Evolutionary conservation across 2,797 vertebrate species (phyloP).

Genomic region (Moxostoma hubbsi): DNA sequence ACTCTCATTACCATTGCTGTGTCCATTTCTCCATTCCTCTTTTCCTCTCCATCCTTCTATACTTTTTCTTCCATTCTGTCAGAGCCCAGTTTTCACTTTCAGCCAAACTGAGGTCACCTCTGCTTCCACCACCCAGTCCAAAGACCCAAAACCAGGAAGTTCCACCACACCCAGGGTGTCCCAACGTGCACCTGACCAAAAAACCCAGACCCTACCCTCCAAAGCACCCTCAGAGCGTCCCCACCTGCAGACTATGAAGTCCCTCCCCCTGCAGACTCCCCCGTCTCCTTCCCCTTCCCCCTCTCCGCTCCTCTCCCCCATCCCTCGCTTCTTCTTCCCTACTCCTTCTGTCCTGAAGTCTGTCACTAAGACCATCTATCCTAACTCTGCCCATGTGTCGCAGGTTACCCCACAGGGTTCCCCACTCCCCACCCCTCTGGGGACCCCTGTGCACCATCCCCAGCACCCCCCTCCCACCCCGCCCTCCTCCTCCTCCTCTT

Average conservation of each 20-base stretch:
- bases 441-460: constrained; percentile 88
- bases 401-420: constrained; percentile 89
- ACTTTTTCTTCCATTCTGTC: constrained; percentile 73
- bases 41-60: constrained; percentile 62
- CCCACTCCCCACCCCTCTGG: constrained; percentile 87
- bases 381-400: constrained; percentile 82
- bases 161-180: constrained; percentile 67
- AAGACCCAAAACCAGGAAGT: constrained; percentile 78
- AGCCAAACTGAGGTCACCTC: constrained; percentile 82
- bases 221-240: constrained; percentile 83
- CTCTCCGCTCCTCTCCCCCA: constrained; percentile 78
- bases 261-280: constrained; percentile 81
- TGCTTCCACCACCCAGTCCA: constrained; percentile 71
- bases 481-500: constrained; percentile 88
- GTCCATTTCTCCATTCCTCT: constrained; percentile 66
- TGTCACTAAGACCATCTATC: constrained; percentile 75
- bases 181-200: constrained; percentile 75
- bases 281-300: constrained; percentile 81
- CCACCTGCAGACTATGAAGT: constrained; percentile 85
- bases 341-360: constrained; percentile 83
- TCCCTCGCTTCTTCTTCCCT: constrained; percentile 81
- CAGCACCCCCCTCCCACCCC: constrained; percentile 83
- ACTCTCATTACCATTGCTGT: constrained; percentile 72
- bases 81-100: constrained; percentile 89
- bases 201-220: constrained; percentile 91